Conservation (phyloP, 2,888 invertebrate species). For the Ormia ochracea region DNA sequence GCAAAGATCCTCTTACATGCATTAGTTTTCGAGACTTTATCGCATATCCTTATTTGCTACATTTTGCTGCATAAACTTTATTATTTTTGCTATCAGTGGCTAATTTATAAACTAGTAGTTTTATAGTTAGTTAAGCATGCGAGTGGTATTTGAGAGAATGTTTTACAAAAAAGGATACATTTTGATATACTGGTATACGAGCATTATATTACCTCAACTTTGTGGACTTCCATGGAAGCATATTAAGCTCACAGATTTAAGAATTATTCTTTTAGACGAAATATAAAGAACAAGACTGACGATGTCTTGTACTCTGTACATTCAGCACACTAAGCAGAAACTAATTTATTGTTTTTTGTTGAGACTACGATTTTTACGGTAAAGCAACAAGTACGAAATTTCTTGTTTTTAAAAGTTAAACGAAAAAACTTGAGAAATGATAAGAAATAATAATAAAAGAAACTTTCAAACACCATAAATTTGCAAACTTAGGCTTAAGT, state of each 20-base stretch:
- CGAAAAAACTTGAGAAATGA: not conserved
- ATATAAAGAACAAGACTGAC: too few species aligned
- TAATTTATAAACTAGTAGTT: not conserved
- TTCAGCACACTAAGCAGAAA: constrained; percentile 48
- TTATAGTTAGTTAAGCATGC: not conserved
- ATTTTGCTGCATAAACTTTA: not conserved
- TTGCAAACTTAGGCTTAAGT: constrained; percentile 36
- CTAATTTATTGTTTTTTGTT: constrained; percentile 61
- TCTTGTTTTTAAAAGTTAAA: constrained; percentile 33
- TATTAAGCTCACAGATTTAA: not conserved
- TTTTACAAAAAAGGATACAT: constrained; percentile 49
- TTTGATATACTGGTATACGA: constrained; percentile 60
- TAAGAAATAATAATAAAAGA: not conserved
- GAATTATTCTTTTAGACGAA: too few species aligned
- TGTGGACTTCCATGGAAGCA: constrained; percentile 5
- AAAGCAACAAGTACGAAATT: constrained; percentile 59
- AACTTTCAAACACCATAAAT: constrained; percentile 52
- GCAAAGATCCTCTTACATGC: not conserved
- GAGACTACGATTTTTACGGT: constrained; percentile 55
- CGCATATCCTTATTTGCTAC: not conserved
- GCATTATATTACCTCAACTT: constrained; percentile 58
- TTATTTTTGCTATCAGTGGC: not conserved
- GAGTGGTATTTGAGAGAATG: constrained; percentile 26
- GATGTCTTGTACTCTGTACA: constrained; percentile 49
- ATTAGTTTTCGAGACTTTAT: constrained; percentile 30